Evolutionary conservation across 2,113 vertebrate genomes (phyloP), one percentile per base, ranked within the genome.

Genomic region (Aspidoscelis tigris): DNA sequence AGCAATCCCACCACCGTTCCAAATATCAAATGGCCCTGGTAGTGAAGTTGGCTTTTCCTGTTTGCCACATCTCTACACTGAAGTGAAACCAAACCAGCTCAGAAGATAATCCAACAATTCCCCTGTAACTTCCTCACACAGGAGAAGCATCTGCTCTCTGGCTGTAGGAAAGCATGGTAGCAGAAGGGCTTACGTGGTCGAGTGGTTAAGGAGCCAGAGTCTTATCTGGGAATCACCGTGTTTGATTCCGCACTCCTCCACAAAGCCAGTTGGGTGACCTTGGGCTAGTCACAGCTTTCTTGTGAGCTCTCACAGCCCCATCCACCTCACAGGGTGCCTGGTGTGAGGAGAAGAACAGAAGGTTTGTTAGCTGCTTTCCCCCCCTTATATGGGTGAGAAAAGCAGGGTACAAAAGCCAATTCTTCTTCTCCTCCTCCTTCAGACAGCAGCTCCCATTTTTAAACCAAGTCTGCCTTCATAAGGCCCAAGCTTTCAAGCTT

Each of bases 51-150:
- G 73, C n/a, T 66, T 18, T 53, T 68, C 18, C 65, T 55, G 3
- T 50, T 41, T 3, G 18, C 44, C 10, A 0, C n/a, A 16, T 61
- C 22, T 5, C 68, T 0, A 2, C 4, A 6, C 7, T 20, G 3
- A 1, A 16, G 0, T 50, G 0, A 26, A 69, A 39, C 33, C n/a
- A 41, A 64, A 20, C 53, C 86, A 39, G 55, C 70, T 76, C 1
- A 21, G 58, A 61, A 61, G 18, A 61, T 16, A 72, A 61, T 47
- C 16, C 22, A 74, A 9, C 9, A 43, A 41, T 24, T 33, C 3
- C 0, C 0, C 76, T 3, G 0, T 0, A 1, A 1, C 1, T 2
- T 74, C 80, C 65, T 79, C 0, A 8, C 2, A 33, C 4, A 2
- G 10, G 26, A 76, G 0, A 50, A 26, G 1, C 79, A 39, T 0